Evolutionary conservation across 35 echinoderm and acorn worm species (phyloP), one percentile per base, ranked within the genome.

Genomic region (Eucidaris tribuloides): DNA sequence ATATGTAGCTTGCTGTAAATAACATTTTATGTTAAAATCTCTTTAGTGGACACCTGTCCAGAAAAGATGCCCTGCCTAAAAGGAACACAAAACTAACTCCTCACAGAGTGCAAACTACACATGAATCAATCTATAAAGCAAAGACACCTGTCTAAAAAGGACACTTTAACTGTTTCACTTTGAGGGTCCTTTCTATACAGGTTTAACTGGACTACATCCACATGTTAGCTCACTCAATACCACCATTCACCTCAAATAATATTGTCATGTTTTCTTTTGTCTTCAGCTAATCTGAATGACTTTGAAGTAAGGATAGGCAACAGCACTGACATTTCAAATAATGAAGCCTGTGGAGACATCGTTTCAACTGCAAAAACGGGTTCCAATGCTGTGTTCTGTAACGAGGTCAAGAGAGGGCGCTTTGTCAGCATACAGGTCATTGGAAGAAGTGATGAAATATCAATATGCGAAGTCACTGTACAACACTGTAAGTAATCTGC

Each of bases 401-500:
- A 81, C 13, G 57, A 76, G 19, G 45, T 30, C 48, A 65, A 90
- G 41, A 23, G 18, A 20, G 92, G 92, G 22, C 92, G 43, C 31
- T 95, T 86, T 82, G 82, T 95, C 1, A 90, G 92, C 36, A 66
- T 95, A 9, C 87, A 95, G 55, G 82, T 85, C 11, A 37, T 79
- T 2, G 68, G 63, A n/a, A 56, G 60, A 3, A 78, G 40, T 11
- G 48, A 82, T 20, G 58, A 50, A 7, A 78, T 95, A 7, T 62
- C 80, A 22, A 44, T 95, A 22, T 95, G 92, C 90, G 92, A 95
- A 82, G 87, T 95, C 19, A 34, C 79, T 46, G 60, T 81, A 2
- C 58, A 90, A 45, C 84, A 71, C 58, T 62, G 92, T 95, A 89
- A 95, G 92, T 90, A 2, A 27, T n/a, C n/a, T n/a, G n/a, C n/a